Percentiles rank a stretch among this genome's conserved stretches.
Conservation (phyloP, 1,140 invertebrate species). For the Drosophila azteca region DNA sequence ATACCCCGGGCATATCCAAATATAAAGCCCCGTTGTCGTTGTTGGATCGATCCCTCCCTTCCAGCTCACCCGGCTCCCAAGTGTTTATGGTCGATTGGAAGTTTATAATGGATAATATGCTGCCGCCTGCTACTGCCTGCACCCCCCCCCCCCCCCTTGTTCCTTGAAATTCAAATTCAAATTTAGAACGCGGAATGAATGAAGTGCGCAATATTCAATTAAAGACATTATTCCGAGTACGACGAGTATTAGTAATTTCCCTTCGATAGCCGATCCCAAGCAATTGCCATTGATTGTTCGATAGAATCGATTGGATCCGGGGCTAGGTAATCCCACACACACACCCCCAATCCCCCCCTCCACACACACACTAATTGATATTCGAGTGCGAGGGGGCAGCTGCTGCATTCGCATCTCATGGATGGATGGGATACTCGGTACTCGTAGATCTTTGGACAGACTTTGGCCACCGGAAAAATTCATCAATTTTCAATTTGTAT, state of each 20-base stretch:
- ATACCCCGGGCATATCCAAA: constrained; percentile 65
- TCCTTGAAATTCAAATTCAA: constrained; percentile 41
- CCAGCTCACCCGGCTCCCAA: constrained; percentile 29
- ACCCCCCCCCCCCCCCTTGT: constrained; percentile 14
- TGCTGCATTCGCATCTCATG: constrained; percentile 26
- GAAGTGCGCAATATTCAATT: constrained; percentile 83
- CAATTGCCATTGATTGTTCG: constrained; percentile 56
- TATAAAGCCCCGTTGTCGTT: constrained; percentile 57
- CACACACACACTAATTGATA: constrained; percentile 54
- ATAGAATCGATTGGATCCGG: constrained; percentile 30
- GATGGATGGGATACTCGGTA: neutral
- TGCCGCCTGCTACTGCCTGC: constrained; percentile 38
- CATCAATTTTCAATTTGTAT: constrained; percentile 83
- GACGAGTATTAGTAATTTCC: constrained; percentile 76
- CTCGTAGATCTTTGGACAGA: constrained; percentile 9
- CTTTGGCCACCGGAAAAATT: constrained; percentile 73
- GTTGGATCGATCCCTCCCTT: constrained; percentile 52
- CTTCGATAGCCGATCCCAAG: constrained; percentile 23
- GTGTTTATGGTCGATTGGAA: constrained; percentile 83
- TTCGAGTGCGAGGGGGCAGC: constrained; percentile 46
- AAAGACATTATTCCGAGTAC: constrained; percentile 64
- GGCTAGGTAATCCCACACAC: constrained; percentile 31
- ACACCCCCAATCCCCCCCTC: neutral
- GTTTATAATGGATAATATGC: constrained; percentile 74
- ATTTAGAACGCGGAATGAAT: constrained; percentile 67